Base-by-base conservation (phyloP, 2,888 invertebrate species). In the Diarsia dahlii region DNA sequence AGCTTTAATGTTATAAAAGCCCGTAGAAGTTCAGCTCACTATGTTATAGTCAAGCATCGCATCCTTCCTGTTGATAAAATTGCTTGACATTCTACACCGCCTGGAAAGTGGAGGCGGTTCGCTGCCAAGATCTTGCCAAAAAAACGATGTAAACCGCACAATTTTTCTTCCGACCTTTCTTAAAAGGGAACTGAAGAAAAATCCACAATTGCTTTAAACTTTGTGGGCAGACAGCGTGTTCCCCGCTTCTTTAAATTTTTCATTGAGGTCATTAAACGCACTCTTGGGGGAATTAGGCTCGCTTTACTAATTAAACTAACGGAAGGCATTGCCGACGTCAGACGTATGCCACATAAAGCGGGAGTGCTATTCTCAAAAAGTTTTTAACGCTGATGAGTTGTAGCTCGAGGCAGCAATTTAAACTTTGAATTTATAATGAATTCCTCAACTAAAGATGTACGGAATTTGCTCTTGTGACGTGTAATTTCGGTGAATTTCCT, bases 331-430 rank as follows among this genome's bases (percentile, higher is more conserved):
- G 58, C 63, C 87, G 88, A 80, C 86, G 86, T 83, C 87, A 92
- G 91, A 92, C 90, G 91, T 91, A 91, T 92, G 90, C 89, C 78
- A 87, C 89, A 88, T 90, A 89, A 90, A 91, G 85, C 84, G 78
- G 78, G 87, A 86, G 85, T 88, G 89, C 86, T 89, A 89, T 90
- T 90, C 88, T 82, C 84, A 78, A 78, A 91, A 95, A 95, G 90
- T 94, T 95, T 94, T 93, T 94, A 94, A 94, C 91, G 91, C 88
- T 94, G 95, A 95, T 95, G 94, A 94, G 94, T 91, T 92, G 91
- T 92, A 92, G 92, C 93, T 93, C 83, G 84, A 89, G 90, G 92
- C 92, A 89, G 92, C 92, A 94, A 94, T 95, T 94, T 92, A 92
- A 94, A 94, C 93, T 94, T 93, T 91, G 92, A 92, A 93, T 93